Conservation (phyloP, 1,140 invertebrate species). For the Lordiphosa mommai region DNA sequence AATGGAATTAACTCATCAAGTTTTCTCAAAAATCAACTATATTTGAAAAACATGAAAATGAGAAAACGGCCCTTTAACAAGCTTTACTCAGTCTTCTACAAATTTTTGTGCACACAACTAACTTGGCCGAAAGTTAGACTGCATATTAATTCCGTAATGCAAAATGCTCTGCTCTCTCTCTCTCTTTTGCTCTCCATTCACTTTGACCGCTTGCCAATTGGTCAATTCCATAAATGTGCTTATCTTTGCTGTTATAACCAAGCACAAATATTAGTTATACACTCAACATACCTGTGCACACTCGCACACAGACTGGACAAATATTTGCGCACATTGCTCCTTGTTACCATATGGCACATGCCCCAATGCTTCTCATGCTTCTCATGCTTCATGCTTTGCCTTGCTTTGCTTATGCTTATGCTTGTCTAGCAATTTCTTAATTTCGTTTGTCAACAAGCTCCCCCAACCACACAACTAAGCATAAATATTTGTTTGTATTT, state of each 20-base stretch:
- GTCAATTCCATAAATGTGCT: slow-evolving; percentile 9
- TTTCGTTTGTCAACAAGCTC: slow-evolving; percentile 42
- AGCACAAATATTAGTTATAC: slow-evolving; percentile 3
- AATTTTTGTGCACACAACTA: too few relatives aligned
- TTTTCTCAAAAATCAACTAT: too few relatives aligned
- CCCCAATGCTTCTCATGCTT: not conserved
- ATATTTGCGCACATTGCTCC: slow-evolving; percentile 24
- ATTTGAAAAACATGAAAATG: too few relatives aligned
- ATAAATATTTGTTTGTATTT: slow-evolving; percentile 3
- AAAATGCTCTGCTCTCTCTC: not conserved
- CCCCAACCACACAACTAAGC: slow-evolving; percentile 10
- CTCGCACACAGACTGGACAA: not conserved
- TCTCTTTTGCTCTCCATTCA: not conserved
- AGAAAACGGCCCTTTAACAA: too few relatives aligned
- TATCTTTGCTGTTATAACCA: not conserved
- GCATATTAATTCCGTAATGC: not conserved
- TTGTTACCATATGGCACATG: too few relatives aligned
- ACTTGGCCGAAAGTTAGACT: too few relatives aligned
- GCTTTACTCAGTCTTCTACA: too few relatives aligned
- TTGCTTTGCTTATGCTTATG: not conserved
- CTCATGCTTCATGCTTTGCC: not conserved
- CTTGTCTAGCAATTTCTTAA: slow-evolving; percentile 38
- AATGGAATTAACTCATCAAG: too few relatives aligned
- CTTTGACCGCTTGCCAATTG: not conserved
- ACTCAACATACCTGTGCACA: not conserved